phyloP scores from a whole-genome alignment of 2,113 vertebrate species.

The Psilopsiagon aurifrons region DNA sequence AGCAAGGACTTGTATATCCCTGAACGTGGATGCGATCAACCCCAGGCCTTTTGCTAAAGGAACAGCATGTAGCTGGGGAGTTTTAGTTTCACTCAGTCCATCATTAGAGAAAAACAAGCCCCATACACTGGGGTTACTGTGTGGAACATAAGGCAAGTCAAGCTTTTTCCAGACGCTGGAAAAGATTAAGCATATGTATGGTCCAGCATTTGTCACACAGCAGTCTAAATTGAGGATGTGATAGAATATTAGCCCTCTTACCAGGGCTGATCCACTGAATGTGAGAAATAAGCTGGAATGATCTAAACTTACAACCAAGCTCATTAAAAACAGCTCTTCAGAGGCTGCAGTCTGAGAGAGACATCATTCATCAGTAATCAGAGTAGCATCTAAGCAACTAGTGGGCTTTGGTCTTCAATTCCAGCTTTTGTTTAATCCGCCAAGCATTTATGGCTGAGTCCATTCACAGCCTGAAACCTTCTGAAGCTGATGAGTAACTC shows the following conservation, averaged over 20 bases:
- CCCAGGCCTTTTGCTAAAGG: not conserved
- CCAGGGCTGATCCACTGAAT: not conserved
- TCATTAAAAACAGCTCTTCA: not conserved
- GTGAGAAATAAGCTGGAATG: not conserved
- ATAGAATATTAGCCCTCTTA: not conserved
- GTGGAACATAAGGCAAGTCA: not conserved
- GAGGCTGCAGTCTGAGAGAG: not conserved
- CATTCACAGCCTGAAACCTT: not conserved
- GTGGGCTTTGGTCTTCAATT: not conserved
- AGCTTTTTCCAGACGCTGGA: not conserved
- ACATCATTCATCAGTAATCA: not conserved
- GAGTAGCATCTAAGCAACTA: not conserved
- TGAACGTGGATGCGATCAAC: fast-evolving
- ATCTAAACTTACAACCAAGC: not conserved
- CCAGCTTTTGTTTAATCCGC: not conserved
- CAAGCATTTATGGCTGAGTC: not conserved
- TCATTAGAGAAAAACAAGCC: not conserved
- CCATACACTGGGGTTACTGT: not conserved
- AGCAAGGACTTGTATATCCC: not conserved
- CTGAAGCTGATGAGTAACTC: not conserved
- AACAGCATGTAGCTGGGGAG: not conserved
- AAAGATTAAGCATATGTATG: not conserved
- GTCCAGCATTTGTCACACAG: constrained; percentile 6
- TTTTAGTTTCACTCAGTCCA: not conserved
- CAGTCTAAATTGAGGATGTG: not conserved